Conservation (phyloP, 2,888 invertebrate species). For the Drosophila mayaguana region DNA sequence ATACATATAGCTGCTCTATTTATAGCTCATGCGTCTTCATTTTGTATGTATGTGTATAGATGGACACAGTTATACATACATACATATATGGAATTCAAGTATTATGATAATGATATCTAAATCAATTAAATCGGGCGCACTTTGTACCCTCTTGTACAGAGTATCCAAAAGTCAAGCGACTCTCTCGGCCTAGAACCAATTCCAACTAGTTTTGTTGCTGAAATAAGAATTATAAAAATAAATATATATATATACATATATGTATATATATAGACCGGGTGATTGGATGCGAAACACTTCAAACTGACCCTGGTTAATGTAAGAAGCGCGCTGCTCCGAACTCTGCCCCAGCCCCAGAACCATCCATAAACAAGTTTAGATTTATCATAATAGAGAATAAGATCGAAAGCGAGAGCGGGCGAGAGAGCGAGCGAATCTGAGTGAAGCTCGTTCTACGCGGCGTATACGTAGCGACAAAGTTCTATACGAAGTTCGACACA, state of each 20-base stretch:
- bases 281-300: constrained; percentile 14
- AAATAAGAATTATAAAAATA: constrained; percentile 3
- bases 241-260: neutral
- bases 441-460: constrained; percentile 11
- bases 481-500: constrained; percentile 37
- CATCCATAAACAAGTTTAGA: constrained; percentile 22
- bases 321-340: neutral
- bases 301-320: constrained; percentile 31
- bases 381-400: constrained; percentile 30
- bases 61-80: neutral
- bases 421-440: neutral
- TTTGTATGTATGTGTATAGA: neutral
- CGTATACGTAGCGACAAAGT: constrained; percentile 51
- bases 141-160: constrained; percentile 1
- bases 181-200: neutral
- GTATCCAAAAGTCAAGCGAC: constrained; percentile 7
- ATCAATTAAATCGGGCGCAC: neutral
- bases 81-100: no score
- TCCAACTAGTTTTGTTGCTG: constrained; percentile 4
- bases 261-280: neutral
- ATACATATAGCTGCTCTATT: neutral
- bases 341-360: neutral
- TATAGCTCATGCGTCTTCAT: neutral
- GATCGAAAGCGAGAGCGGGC: neutral
- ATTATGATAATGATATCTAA: constrained; percentile 2